Percentiles rank a stretch among this genome's conserved stretches.
Evolutionary conservation across 1,140 invertebrate genomes (phyloP).

Genomic region (Goniozus legneri): DNA sequence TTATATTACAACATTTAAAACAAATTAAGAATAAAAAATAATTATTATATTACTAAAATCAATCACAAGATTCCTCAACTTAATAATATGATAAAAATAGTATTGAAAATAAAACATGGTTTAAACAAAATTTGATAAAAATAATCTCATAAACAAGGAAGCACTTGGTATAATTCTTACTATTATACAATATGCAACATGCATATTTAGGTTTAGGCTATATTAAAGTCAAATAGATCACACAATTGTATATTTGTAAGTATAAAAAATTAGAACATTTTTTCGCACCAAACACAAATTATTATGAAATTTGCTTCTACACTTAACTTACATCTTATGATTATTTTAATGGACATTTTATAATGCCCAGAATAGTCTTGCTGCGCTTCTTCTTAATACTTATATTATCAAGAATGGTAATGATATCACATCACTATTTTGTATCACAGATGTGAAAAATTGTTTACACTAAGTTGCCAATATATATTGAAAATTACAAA

Average conservation of each 20-base stretch:
- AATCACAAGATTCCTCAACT: too few species aligned
- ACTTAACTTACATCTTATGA: conserved; percentile 2
- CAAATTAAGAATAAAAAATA: too few species aligned
- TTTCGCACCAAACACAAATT: conserved; percentile 15
- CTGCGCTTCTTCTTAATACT: conserved; percentile 1
- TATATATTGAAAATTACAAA: not conserved
- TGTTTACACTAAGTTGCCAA: not conserved
- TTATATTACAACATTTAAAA: too few species aligned
- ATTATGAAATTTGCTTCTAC: not conserved
- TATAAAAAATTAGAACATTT: conserved; percentile 19
- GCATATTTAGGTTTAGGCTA: conserved; percentile 7
- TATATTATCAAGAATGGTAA: conserved; percentile 7
- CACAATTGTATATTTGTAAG: conserved; percentile 7
- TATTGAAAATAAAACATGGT: too few species aligned
- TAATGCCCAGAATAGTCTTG: conserved; percentile 18
- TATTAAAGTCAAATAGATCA: conserved; percentile 14
- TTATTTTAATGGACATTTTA: conserved; percentile 8
- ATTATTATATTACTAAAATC: too few species aligned
- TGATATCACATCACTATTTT: conserved; percentile 17
- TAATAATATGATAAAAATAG: too few species aligned
- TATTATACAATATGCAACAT: too few species aligned
- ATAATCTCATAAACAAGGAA: too few species aligned
- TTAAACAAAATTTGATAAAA: too few species aligned
- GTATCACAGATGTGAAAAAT: conserved; percentile 30
- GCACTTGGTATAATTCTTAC: too few species aligned